A percentile compares a stretch with the other conserved stretches of the same genome.
Evolutionary conservation across 2,797 vertebrate genomes (phyloP).

Genomic region (Paramormyrops hopkinsi): DNA sequence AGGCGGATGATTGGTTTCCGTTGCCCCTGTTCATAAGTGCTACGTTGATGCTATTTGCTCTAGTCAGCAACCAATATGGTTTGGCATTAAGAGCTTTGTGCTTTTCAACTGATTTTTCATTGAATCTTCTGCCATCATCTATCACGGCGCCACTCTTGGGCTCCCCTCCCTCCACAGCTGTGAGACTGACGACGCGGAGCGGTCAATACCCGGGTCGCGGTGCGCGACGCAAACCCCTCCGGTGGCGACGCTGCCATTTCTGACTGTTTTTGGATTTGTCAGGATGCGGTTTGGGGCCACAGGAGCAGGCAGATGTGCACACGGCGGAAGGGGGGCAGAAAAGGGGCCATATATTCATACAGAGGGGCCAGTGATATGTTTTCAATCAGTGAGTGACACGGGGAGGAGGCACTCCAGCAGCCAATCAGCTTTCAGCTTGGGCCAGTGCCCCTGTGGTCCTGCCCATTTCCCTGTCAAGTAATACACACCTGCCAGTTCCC

Average conservation of each 20-base stretch:
- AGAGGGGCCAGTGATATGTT: not conserved
- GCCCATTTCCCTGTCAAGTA: not conserved
- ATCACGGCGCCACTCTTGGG: conserved; percentile 51
- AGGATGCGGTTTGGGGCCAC: not conserved
- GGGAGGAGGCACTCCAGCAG: not conserved
- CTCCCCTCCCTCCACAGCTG: conserved; percentile 44
- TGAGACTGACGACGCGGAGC: conserved; percentile 40
- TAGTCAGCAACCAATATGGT: conserved; percentile 72
- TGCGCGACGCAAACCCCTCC: not conserved
- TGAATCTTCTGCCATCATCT: conserved; percentile 67
- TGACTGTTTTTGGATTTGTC: not conserved
- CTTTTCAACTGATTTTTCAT: conserved; percentile 70
- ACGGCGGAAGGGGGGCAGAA: not conserved
- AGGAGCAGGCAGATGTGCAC: not conserved
- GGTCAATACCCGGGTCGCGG: conserved; percentile 40
- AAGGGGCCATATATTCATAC: not conserved
- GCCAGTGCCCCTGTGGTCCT: not conserved
- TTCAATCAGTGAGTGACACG: not conserved
- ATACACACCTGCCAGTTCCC: not conserved
- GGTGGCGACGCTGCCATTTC: not conserved
- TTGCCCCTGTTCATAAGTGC: conserved; percentile 51
- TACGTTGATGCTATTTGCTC: conserved; percentile 68
- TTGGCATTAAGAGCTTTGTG: conserved; percentile 69
- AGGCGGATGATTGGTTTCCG: conserved; percentile 67
- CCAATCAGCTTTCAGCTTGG: not conserved